Evolutionary conservation across 2,113 vertebrate genomes (phyloP).

Genomic region (Alectura lathami): DNA sequence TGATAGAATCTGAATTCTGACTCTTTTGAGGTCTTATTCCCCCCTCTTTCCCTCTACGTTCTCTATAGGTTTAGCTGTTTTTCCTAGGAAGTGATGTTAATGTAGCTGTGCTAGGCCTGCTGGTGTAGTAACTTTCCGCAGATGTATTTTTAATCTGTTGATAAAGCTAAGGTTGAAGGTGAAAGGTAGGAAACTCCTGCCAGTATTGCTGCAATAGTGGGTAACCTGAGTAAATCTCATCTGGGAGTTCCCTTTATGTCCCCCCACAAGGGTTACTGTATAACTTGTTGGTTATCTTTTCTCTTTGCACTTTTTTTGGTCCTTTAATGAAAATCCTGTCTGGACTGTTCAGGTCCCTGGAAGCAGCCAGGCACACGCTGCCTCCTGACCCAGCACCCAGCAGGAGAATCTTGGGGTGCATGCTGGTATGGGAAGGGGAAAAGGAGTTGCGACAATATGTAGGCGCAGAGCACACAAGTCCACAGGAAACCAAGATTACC

Average conservation of each 20-base stretch:
- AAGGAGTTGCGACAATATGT: not conserved
- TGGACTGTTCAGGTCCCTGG: not conserved
- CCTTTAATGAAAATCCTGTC: not conserved
- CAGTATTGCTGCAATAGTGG: not conserved
- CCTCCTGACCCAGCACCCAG: not conserved
- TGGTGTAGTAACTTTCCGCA: not conserved
- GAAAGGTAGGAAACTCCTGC: not conserved
- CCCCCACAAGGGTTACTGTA: rapidly evolving
- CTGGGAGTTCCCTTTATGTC: not conserved
- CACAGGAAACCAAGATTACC: no score
- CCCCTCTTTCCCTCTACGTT: not conserved
- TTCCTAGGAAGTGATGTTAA: not conserved
- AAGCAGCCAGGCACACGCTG: not conserved
- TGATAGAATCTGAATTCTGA: not conserved
- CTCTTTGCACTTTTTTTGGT: not conserved
- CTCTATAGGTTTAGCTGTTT: not conserved
- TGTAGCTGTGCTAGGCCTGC: not conserved
- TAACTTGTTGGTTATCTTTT: not conserved
- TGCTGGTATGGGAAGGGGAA: not conserved
- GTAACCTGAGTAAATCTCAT: not conserved
- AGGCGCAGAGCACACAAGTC: not conserved
- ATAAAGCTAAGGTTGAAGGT: not conserved
- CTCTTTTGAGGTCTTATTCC: not conserved
- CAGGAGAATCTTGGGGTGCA: no score
- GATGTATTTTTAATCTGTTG: not conserved